These are phyloP conservation scores for Tychaedon coryphoeus DNA, from an alignment of 2,113 vertebrate genomes.

Conservation along the genomic window DNA sequence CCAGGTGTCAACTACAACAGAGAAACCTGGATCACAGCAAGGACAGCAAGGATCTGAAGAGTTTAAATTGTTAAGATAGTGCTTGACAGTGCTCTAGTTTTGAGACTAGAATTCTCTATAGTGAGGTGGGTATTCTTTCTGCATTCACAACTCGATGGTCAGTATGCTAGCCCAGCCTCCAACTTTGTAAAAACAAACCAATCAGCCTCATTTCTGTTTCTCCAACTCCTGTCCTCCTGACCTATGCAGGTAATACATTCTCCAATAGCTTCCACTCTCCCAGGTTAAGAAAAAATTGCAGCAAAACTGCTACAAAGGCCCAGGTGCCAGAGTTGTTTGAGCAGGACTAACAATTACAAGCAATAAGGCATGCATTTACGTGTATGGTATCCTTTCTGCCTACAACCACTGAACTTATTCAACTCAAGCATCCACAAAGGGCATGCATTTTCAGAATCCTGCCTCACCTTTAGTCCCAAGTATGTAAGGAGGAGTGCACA, in stretches of 20 bases:
- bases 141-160: not conserved
- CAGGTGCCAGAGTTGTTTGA: not conserved
- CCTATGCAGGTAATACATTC: not conserved
- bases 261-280: not conserved
- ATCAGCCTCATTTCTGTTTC: not conserved
- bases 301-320: not conserved
- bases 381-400: not conserved
- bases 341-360: not conserved
- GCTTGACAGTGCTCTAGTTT: not conserved
- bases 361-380: not conserved
- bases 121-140: not conserved
- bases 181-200: not conserved
- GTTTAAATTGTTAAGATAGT: not conserved
- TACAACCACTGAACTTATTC: not conserved
- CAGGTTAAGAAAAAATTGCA: not conserved
- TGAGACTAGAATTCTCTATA: not conserved
- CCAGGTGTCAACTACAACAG: not conserved
- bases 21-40: not conserved
- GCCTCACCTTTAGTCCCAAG: constrained; percentile 42
- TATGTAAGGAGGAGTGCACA: constrained; percentile 15
- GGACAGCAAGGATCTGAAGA: not conserved
- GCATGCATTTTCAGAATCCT: constrained; percentile 30
- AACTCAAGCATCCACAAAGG: constrained; percentile 21
- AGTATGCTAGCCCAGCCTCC: not conserved
- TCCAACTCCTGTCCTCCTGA: not conserved